A percentile compares a stretch with the other conserved stretches of the same genome.
These are phyloP conservation scores for Melanargia galathea DNA, from an alignment of 2,888 invertebrate genomes.

Conservation along the genomic window DNA sequence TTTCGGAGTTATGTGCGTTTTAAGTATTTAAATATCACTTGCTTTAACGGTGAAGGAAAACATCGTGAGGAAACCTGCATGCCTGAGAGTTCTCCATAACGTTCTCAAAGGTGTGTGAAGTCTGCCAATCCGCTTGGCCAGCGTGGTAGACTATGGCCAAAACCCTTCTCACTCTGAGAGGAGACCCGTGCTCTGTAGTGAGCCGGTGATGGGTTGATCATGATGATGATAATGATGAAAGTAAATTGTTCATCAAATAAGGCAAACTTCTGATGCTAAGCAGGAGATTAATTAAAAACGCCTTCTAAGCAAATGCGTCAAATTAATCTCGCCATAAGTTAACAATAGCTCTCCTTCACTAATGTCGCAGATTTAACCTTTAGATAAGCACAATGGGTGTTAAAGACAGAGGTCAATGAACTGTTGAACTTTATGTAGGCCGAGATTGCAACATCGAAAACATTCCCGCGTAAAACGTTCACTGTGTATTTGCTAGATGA, in stretches of 20 bases:
- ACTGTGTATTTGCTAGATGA: constrained; percentile 12
- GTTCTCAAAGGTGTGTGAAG: too few species aligned
- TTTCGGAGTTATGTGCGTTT: too few species aligned
- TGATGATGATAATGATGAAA: too few species aligned
- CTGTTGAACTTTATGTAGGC: constrained; percentile 72
- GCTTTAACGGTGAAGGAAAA: too few species aligned
- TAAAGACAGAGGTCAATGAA: constrained; percentile 64
- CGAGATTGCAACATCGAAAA: constrained; percentile 62
- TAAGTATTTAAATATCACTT: too few species aligned
- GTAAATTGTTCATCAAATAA: background rate
- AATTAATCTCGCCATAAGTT: constrained; percentile 33
- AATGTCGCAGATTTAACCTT: constrained; percentile 63
- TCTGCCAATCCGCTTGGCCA: too few species aligned
- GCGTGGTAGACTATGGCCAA: too few species aligned
- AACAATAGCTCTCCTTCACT: constrained; percentile 36
- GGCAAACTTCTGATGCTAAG: background rate
- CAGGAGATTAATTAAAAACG: background rate
- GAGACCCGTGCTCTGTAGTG: too few species aligned
- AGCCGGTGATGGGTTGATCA: too few species aligned
- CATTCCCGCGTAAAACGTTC: constrained; percentile 49
- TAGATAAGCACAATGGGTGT: constrained; percentile 68
- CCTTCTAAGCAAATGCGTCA: constrained; percentile 1
- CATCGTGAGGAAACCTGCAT: too few species aligned
- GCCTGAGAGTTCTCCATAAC: too few species aligned
- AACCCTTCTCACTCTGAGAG: too few species aligned